phyloP scores from a whole-genome alignment of 2,888 invertebrate genomes.

The Microdon myrmicae region DNA sequence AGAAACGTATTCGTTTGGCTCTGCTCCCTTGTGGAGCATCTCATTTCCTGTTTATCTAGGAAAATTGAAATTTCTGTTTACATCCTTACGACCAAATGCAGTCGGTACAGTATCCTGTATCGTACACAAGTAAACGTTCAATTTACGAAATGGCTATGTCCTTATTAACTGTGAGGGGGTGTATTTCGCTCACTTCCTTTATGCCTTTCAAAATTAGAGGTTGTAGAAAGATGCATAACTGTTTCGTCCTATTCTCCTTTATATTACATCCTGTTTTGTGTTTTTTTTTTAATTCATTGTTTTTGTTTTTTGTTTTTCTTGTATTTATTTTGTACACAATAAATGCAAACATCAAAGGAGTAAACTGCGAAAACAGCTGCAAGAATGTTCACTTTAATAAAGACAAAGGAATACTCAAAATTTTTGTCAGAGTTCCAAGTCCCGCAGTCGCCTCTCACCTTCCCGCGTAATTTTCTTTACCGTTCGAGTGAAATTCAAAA shows the following conservation, averaged over 20 bases:
- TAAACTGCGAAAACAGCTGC: constrained; percentile 14
- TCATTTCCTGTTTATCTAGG: constrained; percentile 51
- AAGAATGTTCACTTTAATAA: constrained; percentile 5
- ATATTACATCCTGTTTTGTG: background rate
- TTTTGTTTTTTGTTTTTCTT: constrained; percentile 9
- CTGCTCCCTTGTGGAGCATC: constrained; percentile 33
- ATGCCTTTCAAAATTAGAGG: too few relatives aligned
- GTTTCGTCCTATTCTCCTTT: too few relatives aligned
- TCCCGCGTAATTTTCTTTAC: too few relatives aligned
- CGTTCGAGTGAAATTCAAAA: constrained; percentile 31
- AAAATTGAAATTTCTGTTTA: constrained; percentile 47
- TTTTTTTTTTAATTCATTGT: constrained; percentile 21
- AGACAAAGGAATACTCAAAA: background rate
- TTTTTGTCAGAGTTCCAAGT: too few relatives aligned
- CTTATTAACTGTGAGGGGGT: too few relatives aligned
- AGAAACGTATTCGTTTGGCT: constrained; percentile 12
- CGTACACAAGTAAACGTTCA: constrained; percentile 32
- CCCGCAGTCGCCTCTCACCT: constrained; percentile 11
- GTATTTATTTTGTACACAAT: background rate
- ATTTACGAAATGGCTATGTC: constrained; percentile 47
- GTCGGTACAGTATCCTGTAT: constrained; percentile 4
- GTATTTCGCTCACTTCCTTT: constrained; percentile 15
- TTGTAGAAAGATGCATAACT: too few relatives aligned
- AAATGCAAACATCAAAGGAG: background rate
- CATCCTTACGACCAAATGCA: constrained; percentile 13